Evolutionary conservation across 2,113 vertebrate species (phyloP).

Genomic region (Empidonax alnorum): DNA sequence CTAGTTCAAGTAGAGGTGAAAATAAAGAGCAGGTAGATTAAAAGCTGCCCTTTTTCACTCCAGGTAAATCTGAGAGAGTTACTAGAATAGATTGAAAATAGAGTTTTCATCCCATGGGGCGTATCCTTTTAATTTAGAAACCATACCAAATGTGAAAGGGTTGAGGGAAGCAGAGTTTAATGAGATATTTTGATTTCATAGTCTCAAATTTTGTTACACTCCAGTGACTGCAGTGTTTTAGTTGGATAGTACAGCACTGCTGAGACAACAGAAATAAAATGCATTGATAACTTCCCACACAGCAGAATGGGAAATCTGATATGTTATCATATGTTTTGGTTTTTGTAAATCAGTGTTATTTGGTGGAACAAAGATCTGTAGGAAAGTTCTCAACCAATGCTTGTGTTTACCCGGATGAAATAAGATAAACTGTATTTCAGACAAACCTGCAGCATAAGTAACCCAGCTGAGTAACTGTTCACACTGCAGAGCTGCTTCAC

Average conservation of each 20-base stretch:
- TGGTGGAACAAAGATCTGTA: neutral
- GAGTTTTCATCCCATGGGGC: neutral
- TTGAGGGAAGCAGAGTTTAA: slow-evolving; percentile 2
- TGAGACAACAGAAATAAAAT: neutral
- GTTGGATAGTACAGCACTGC: neutral
- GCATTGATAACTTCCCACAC: neutral
- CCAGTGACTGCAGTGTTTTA: neutral
- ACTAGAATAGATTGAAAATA: neutral
- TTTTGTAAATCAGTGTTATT: neutral
- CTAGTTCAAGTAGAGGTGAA: neutral
- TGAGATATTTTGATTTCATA: slow-evolving; percentile 10
- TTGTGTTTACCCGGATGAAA: neutral
- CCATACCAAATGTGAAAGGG: neutral
- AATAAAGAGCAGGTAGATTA: neutral
- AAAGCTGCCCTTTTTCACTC: neutral
- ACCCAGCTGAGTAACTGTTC: neutral
- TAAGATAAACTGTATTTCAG: neutral
- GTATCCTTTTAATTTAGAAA: slow-evolving; percentile 11
- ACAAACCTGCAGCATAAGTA: neutral
- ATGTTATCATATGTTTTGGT: neutral
- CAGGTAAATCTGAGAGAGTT: neutral
- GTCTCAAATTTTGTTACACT: neutral
- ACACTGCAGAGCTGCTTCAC: neutral
- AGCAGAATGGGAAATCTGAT: neutral
- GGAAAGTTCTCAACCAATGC: neutral